These are phyloP conservation scores for Rhodophaea formosa DNA, from an alignment of 2,888 invertebrate species.

Conservation along the genomic window DNA sequence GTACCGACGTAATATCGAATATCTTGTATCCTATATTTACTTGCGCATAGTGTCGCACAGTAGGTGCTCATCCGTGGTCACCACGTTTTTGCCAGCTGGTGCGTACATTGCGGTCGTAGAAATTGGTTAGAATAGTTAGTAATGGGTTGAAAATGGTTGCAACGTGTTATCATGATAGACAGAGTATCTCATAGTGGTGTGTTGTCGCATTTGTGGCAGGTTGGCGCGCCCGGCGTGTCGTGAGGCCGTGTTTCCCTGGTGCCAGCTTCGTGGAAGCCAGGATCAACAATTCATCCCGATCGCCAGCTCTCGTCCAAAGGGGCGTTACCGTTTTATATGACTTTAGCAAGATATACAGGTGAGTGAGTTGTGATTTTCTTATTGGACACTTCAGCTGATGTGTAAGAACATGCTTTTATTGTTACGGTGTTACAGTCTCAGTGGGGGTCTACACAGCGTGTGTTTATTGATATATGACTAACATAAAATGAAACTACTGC, in stretches of 20 bases:
- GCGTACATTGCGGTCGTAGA: slow-evolving; percentile 63
- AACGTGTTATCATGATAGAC: slow-evolving; percentile 36
- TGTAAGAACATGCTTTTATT: not conserved
- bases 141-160: slow-evolving; percentile 29
- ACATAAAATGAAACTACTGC: not conserved
- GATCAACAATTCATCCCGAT: slow-evolving; percentile 77
- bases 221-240: slow-evolving; percentile 68
- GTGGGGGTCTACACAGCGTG: slow-evolving; percentile 4
- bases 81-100: slow-evolving; percentile 81
- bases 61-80: slow-evolving; percentile 56
- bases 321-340: slow-evolving; percentile 97
- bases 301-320: slow-evolving; percentile 88
- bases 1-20: slow-evolving; percentile 70
- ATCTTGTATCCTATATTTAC: slow-evolving; percentile 67
- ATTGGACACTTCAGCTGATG: slow-evolving; percentile 6
- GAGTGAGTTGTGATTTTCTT: slow-evolving; percentile 71
- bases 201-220: slow-evolving; percentile 60
- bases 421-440: not conserved
- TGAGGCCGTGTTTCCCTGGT: slow-evolving; percentile 64
- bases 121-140: slow-evolving; percentile 57
- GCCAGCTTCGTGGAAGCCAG: slow-evolving; percentile 61
- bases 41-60: slow-evolving; percentile 37
- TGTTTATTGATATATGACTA: not conserved
- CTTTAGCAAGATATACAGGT: slow-evolving; percentile 97
- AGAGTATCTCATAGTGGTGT: slow-evolving; percentile 39